phyloP scores from a whole-genome alignment of 2,888 invertebrate species.

The Trissonchulus latispiculum region DNA sequence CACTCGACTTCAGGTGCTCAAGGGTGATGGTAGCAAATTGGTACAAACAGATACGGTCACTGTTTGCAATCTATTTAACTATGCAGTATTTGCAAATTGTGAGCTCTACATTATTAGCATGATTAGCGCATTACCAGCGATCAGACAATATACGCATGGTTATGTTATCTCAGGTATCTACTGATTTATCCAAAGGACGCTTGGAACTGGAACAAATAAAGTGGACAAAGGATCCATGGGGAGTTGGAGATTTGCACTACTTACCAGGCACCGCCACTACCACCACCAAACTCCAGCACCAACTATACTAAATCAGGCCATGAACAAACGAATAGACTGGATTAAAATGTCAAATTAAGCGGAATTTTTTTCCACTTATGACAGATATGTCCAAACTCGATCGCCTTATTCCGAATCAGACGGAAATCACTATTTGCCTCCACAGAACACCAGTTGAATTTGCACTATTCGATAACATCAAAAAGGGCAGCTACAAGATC shows the following conservation, averaged over 20 bases:
- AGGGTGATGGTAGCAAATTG: conserved; percentile 6
- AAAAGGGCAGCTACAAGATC: background rate
- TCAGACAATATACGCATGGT: background rate
- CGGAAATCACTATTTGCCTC: too few species aligned
- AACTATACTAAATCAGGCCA: too few species aligned
- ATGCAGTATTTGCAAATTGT: conserved; percentile 5
- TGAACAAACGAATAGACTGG: too few species aligned
- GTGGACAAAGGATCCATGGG: background rate
- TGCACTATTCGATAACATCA: too few species aligned
- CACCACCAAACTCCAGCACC: too few species aligned
- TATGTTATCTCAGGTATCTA: background rate
- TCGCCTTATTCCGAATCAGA: too few species aligned
- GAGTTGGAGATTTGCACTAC: too few species aligned
- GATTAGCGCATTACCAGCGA: background rate
- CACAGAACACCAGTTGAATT: too few species aligned
- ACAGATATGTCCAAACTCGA: too few species aligned
- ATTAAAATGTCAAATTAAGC: too few species aligned
- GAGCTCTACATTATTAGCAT: background rate
- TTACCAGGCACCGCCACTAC: too few species aligned
- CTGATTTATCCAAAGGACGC: background rate
- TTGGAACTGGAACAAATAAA: background rate
- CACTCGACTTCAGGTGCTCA: background rate
- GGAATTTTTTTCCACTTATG: too few species aligned
- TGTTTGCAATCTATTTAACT: conserved; percentile 10
- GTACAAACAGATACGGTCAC: background rate